Evolutionary conservation across 2,797 vertebrate species (phyloP), one percentile per base, ranked within the genome.

Genomic region (Darevskia mixta): DNA sequence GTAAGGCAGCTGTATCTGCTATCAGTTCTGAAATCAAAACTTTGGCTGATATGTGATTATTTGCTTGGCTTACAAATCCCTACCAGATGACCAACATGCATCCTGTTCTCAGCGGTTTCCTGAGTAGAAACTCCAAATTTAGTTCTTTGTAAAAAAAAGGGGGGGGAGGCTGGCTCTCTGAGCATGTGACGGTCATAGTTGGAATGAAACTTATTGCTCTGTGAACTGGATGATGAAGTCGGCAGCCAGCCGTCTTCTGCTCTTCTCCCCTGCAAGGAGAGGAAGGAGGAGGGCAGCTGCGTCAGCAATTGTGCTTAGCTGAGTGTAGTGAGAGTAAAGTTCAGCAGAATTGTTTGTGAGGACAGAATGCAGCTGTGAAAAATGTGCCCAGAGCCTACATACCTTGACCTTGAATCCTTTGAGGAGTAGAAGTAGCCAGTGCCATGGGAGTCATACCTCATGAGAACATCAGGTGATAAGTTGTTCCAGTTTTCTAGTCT

Each of bases 71-170:
- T 79, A 84, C 58, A 29, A n/a, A 23, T 27, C 67, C 66, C 35
- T 72, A 20, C 15, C 49, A 73, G 35, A 45, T 79, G 55, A 84
- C 15, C 69, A 72, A 32, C 45, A 43, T 18, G 66, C 27, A 72
- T 58, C 32, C 64, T 79, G 76, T 88, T 79, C 66, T 17, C 23
- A 35, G 43, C 58, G 82, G 45, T 79, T 88, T 84, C 45, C 76
- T 88, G 82, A 18, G 27, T 82, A 75, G 75, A 75, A 75, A 73
- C 49, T 83, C 20, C 2, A 78, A 67, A 83, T 49, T 5, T 55
- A 83, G 35, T 73, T 88, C 32, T 29, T 49, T 49, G 49, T 55
- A 29, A 77, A 69, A 82, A 45, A 27, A 73, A 23, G 55, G 18
- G 81, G 49, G 29, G 55, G 18, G 81, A 38, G 29, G 23, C 4